Evolutionary conservation across 2,797 vertebrate species (phyloP).

Genomic region (Octomys mimax): DNA sequence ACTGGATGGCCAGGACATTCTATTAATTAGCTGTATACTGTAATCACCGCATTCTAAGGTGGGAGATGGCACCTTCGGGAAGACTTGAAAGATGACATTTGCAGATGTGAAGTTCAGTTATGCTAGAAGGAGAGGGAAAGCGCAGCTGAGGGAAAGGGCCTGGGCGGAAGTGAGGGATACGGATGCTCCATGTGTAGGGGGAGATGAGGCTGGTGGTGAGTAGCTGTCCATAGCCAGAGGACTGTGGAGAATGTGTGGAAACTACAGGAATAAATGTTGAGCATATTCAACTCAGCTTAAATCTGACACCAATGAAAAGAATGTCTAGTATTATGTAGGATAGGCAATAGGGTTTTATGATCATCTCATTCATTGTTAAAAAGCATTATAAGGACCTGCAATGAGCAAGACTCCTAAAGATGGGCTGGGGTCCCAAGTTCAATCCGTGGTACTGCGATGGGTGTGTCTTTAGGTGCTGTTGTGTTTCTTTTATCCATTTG

Average conservation of each 20-base stretch:
- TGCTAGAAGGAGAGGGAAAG: not conserved
- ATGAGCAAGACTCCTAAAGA: not conserved
- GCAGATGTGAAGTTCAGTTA: not conserved
- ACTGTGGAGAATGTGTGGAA: not conserved
- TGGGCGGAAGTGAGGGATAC: not conserved
- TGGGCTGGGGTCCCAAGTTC: not conserved
- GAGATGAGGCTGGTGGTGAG: accelerated
- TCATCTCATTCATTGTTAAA: conserved; percentile 8
- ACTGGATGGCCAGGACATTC: not conserved
- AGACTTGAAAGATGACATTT: not conserved
- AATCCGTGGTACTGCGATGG: too few species aligned
- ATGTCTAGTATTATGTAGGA: not conserved
- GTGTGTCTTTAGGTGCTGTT: not conserved
- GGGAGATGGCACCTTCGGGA: not conserved
- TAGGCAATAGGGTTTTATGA: not conserved
- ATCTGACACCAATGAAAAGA: not conserved
- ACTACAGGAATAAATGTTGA: not conserved
- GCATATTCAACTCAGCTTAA: not conserved
- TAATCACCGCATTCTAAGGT: not conserved
- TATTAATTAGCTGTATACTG: conserved; percentile 3
- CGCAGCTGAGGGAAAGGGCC: not conserved
- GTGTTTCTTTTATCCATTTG: not conserved
- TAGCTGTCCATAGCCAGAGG: not conserved
- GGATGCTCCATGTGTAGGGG: not conserved
- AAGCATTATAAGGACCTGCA: not conserved